Base-by-base conservation (phyloP, 2,113 vertebrate genomes). In the Zingel zingel region DNA sequence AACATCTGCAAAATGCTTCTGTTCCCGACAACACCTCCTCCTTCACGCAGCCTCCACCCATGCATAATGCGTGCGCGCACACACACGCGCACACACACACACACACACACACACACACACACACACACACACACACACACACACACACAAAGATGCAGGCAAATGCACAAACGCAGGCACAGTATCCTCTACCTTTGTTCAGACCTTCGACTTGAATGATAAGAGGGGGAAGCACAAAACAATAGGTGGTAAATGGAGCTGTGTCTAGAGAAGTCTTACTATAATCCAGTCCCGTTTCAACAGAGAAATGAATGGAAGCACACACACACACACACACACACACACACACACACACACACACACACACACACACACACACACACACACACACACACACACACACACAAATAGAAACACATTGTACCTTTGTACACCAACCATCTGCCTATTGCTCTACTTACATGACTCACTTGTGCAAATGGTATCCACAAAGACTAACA, bases 1-100 rank as follows among this genome's bases (percentile, higher is more conserved):
- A 96, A 97, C 96, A 97, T 97, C 96, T 97, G 96, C 96, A 95
- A 95, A 96, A 94, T 85, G 91, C 93, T 84, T 95, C 94, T 96
- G 94, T 94, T 93, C 90, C 90, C 76, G 68, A 92, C 92, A 95
- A 94, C 92, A 74, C 82, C 93, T 93, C 95, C 95, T 95, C 95
- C 77, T 89, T 82, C 74, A 79, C 69, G 72, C 75, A 84, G 77
- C 74, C 62, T 88, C 89, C 90, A 67, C 92, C 91, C 91, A 93
- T 92, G 68, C 80, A 8, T 39, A 83, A 65, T 58, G 54, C 77
- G 33, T 6, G 33, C 1, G 33, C 33, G 30, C 3, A 64, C 84
- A 79, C 84, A 85, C 61, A 71, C 79, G 4, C 30, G 4, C 30
- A n/a, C n/a, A n/a, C n/a, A 30, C 27, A 30, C 2, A 30, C 30